These are phyloP conservation scores for Troilus luridus DNA, from an alignment of 2,888 invertebrate species.

Conservation along the genomic window DNA sequence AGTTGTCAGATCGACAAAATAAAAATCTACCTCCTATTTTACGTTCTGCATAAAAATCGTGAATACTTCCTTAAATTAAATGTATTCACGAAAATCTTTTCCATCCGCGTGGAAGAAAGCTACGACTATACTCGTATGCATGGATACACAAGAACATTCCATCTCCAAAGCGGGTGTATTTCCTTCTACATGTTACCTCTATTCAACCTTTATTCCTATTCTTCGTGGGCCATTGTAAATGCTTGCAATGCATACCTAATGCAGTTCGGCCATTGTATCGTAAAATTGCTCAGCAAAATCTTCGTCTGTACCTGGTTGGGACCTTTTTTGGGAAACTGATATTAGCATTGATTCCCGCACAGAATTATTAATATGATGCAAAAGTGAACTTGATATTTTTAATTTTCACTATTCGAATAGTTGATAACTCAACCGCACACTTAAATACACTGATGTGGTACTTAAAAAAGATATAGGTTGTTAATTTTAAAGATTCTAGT, in stretches of 20 bases:
- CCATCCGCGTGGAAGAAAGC: neutral
- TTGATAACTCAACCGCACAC: too few species aligned
- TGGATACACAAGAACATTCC: neutral
- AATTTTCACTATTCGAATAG: too few species aligned
- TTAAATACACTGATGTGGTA: too few species aligned
- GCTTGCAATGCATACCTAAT: conserved; percentile 30
- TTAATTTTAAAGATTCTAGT: too few species aligned
- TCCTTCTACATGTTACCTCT: neutral
- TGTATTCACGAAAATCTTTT: neutral
- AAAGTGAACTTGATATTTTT: too few species aligned
- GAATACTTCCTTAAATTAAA: neutral
- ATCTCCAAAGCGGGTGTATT: neutral
- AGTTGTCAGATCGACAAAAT: neutral
- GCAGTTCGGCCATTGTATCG: neutral
- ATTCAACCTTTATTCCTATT: neutral
- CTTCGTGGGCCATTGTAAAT: neutral
- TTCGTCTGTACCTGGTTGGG: neutral
- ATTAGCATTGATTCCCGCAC: too few species aligned
- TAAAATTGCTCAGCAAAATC: neutral
- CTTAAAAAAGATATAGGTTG: too few species aligned
- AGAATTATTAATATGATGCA: too few species aligned
- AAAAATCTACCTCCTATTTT: neutral
- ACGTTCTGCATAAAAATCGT: neutral
- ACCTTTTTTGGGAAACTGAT: neutral
- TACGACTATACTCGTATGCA: neutral